Base-by-base conservation (phyloP, 2,797 vertebrate genomes). In the Sebastes umbrosus region DNA sequence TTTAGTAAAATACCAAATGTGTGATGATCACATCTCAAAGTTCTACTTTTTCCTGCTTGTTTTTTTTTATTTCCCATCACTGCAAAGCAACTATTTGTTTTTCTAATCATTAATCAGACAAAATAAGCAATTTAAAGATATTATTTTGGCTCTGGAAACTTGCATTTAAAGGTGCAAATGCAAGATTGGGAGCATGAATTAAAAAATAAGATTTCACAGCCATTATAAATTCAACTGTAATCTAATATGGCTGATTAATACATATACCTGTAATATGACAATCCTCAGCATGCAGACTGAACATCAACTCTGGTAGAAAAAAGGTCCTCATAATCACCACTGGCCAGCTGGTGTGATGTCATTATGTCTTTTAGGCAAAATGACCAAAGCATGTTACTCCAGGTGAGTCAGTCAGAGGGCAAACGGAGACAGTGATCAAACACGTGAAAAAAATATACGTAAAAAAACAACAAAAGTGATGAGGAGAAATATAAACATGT, bases 381-480 rank as follows among this genome's bases (percentile, higher is more conserved):
- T 76, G 25, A 87, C 31, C 68, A 29, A 62, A 67, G 25, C 14
- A 29, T 1, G 3, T 8, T 22, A 29, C 7, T 25, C 16, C 8
- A 36, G 43, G 4, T 14, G 29, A 69, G 29, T 64, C 8, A 55
- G 6, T 69, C 34, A 32, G 12, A 76, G 29, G 50, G 32, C 39
- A 62, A 43, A 63, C 6, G 66, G 22, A 82, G 29, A 65, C 29
- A 1, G 11, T 3, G 8, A 43, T 52, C 5, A 46, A 50, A 75
- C 2, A 20, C 3, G 3, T 54, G 1, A 8, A 11, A 8, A 29
- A 14, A 14, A 24, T 3, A 0, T 0, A 20, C 0, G 1, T 31
- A 50, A 24, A 64, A 64, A 43, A 3, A 64, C 2, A 68, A 12
- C 8, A 70, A 27, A 32, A 11, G 13, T 8, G 27, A 57, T 7